phyloP scores from a whole-genome alignment of 2,113 vertebrate genomes.

The Siniperca chuatsi region DNA sequence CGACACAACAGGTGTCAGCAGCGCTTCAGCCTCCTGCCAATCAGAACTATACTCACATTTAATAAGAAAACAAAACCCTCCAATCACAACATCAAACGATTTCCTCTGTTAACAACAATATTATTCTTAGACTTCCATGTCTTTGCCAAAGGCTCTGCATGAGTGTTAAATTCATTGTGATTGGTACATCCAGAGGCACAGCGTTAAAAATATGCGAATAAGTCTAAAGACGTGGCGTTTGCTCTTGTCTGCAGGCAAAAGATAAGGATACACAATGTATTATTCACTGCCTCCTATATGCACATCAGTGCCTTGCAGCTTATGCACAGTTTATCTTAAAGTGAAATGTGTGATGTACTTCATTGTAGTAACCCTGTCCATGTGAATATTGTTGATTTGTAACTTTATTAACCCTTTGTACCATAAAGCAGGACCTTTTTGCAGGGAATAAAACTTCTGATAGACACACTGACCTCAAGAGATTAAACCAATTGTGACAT shows the following conservation, averaged over 20 bases:
- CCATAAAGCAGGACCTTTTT: conserved; percentile 19
- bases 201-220: background rate
- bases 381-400: conserved; percentile 9
- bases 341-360: background rate
- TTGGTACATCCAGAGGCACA: background rate
- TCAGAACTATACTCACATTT: background rate
- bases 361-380: conserved; percentile 1
- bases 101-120: background rate
- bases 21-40: background rate
- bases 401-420: conserved; percentile 20
- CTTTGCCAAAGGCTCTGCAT: background rate
- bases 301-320: background rate
- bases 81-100: background rate
- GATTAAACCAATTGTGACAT: conserved; percentile 33
- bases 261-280: background rate
- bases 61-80: background rate
- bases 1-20: conserved; percentile 74
- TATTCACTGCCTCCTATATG: background rate
- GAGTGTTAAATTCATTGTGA: background rate
- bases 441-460: conserved; percentile 10
- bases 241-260: background rate
- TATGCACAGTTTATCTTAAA: background rate
- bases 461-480: conserved; percentile 24
- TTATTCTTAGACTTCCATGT: background rate
- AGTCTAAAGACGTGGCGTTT: background rate